Evolutionary conservation across 2,113 vertebrate species (phyloP).

Genomic region (Alligator sinensis): DNA sequence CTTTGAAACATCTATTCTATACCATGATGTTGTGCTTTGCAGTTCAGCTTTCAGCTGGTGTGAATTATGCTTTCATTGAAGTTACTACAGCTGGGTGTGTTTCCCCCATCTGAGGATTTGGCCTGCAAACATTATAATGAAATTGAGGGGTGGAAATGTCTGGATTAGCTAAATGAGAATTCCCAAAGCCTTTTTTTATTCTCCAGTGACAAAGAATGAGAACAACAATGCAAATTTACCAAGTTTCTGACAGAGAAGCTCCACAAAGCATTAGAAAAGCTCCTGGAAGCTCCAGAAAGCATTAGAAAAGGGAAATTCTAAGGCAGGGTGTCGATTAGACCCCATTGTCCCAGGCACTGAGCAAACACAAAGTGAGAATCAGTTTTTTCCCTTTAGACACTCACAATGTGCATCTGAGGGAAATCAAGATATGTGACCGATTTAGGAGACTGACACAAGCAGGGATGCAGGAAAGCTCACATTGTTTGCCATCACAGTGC

Average conservation of each 20-base stretch:
- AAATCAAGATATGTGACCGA: not conserved
- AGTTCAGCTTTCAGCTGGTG: not conserved
- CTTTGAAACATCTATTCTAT: too few relatives aligned
- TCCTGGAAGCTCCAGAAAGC: not conserved
- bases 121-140: not conserved
- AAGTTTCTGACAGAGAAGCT: not conserved
- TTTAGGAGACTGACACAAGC: not conserved
- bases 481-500: not conserved
- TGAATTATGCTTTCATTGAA: not conserved
- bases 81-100: not conserved
- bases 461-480: not conserved
- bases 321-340: not conserved
- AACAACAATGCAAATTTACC: not conserved
- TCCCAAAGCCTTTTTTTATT: not conserved
- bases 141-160: not conserved
- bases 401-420: not conserved
- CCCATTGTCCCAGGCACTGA: not conserved
- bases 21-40: not conserved
- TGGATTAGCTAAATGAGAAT: not conserved
- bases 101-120: not conserved
- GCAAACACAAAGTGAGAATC: not conserved
- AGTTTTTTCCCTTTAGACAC: not conserved
- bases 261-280: not conserved
- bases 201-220: not conserved
- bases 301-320: not conserved